Evolutionary conservation across 2,797 vertebrate genomes (phyloP), one percentile per base, ranked within the genome.

Genomic region (Florisuga fusca): DNA sequence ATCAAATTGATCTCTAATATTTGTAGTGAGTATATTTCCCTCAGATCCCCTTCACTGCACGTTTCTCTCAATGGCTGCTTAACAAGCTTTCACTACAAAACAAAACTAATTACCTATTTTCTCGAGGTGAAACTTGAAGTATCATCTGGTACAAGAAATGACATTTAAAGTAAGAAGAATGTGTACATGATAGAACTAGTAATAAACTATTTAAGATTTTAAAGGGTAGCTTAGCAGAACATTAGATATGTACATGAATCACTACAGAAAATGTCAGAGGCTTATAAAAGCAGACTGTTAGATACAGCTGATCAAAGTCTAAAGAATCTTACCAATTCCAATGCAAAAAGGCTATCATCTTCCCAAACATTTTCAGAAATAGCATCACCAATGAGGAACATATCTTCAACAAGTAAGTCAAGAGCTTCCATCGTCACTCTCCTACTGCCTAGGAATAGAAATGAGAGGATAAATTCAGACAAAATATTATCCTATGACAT

Each of bases 301-400:
- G 84, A 79, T 46, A 76, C 5, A 7, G 15, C 25, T 75, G 63
- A 93, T 43, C 34, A 90, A 91, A 95, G 75, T 27, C 34, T 45
- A 59, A 87, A 83, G 20, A 84, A 84, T 97, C 98, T 99, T 97
- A 99, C 99, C 99, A 99, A 97, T 95, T 99, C 99, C 95, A 98
- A 97, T 53, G 98, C 99, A 97, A 99, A 98, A 95, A 99, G 98
- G 97, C 99, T 99, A 96, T 94, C 97, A 97, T 99, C 99, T 84
- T 99, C 99, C 99, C 99, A 99, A 97, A 99, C 98, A 94, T 98
- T 97, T 90, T 99, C 98, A 79, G 98, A 98, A 96, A 99, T 93
- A 23, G 99, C 98, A 97, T 99, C 98, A 97, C 98, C 96, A 59
- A 99, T 98, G 95, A 99, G 98, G 31, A 97, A 93, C 96, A 98